Conservation (phyloP, 2,797 vertebrate genomes). For the Poeciliopsis paucimaculata region DNA sequence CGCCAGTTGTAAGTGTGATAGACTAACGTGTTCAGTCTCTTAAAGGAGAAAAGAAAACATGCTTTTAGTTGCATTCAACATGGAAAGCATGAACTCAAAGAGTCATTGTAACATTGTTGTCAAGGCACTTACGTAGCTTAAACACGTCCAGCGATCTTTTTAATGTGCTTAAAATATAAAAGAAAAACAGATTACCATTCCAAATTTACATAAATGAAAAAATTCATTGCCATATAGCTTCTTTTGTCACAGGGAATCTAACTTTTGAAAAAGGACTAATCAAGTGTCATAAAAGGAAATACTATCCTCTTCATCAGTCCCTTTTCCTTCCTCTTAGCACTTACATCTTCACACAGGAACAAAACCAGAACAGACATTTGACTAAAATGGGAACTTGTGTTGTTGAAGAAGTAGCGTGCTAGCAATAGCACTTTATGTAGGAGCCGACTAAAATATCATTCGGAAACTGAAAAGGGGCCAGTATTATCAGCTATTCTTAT, state of each 20-base stretch:
- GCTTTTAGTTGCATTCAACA: conserved; percentile 1
- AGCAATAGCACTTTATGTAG: background rate
- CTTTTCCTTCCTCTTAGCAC: conserved; percentile 34
- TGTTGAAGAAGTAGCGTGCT: background rate
- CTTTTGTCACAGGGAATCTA: background rate
- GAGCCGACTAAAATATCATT: background rate
- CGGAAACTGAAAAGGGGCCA: background rate
- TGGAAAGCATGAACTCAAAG: conserved; percentile 6
- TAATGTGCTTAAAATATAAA: conserved; percentile 82
- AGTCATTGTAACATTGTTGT: background rate
- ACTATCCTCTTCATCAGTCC: background rate
- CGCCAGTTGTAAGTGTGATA: conserved; percentile 89
- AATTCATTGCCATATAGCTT: background rate
- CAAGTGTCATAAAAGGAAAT: background rate
- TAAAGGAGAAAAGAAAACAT: background rate
- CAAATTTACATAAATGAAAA: background rate
- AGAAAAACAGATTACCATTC: conserved; percentile 11
- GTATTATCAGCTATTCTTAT: background rate
- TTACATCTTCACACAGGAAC: conserved; percentile 10
- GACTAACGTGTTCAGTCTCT: conserved; percentile 91
- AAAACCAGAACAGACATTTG: background rate
- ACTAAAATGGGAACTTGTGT: conserved; percentile 33
- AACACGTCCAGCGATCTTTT: conserved; percentile 92
- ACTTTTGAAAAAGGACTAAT: background rate
- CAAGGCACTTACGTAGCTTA: conserved; percentile 90